Base-by-base conservation (phyloP, 2,113 vertebrate genomes). In the Petrocephalus zakoni region DNA sequence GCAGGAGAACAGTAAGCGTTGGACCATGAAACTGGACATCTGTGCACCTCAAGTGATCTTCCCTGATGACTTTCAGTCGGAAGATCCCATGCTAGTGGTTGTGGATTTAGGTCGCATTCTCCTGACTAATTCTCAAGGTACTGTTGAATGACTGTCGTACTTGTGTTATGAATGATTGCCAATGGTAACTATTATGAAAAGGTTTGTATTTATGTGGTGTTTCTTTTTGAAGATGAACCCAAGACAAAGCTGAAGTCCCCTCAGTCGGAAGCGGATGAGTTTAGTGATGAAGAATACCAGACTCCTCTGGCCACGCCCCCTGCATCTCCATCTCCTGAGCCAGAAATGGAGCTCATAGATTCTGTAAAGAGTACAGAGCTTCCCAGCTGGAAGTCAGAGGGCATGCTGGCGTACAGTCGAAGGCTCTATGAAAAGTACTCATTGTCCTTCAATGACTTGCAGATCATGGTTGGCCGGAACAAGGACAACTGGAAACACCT, bases 401-500 rank as follows among this genome's bases (percentile, higher is more conserved):
- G 95, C 93, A 4, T 94, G 90, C 88, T 93, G 95, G 88, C 95
- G 93, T 94, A 94, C 93, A 97, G 94, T 92, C 96, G 95, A 47
- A 98, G 96, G 91, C 95, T 99, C 90, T 99, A 99, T 13, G 98
- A 99, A 92, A 97, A 95, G 89, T 99, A 99, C 92, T 96, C 96
- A 0, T 91, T 99, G 92, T 98, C 98, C 0, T 99, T 99, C 88
- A 96, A 98, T 91, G 98, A 99, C 93, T 95, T 99, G 25, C 98
- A 99, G 95, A 97, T 99, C 91, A 99, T 99, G 98, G 98, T 99
- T 0, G 98, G 98, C 25, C 96, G 94, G 5, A 97, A 96, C 90
- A 98, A 97, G 90, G 98, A 99, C 95, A 99, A 97, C 90, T 99
- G 98, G 98, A 99, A 98, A n/a, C 98, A 98, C 0, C 93, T 98